Evolutionary conservation across 2,888 invertebrate species (phyloP).

Genomic region (Oscheius sp.): DNA sequence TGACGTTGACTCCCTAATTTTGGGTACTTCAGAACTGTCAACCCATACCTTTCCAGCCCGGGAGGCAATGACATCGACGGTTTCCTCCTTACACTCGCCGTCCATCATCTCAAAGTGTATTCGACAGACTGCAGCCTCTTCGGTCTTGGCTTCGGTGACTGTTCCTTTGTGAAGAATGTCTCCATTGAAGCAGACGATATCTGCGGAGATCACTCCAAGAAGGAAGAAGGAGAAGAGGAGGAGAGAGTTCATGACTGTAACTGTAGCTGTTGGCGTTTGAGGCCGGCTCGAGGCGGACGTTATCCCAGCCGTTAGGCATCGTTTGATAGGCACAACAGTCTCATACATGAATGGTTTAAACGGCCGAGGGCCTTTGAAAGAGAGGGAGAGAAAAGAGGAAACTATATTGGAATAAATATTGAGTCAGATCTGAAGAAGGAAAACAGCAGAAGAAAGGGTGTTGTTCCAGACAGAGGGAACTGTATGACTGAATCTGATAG

Average conservation of each 20-base stretch:
- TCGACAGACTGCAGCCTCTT: conserved; percentile 6
- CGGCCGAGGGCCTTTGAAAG: not conserved
- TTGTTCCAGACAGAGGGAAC: too few relatives aligned
- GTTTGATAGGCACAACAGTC: not conserved
- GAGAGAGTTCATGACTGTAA: not conserved
- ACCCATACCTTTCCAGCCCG: not conserved
- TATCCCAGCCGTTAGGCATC: conserved; percentile 18
- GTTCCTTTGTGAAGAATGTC: conserved; percentile 23
- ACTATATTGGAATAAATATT: not conserved
- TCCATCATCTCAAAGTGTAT: conserved; percentile 22
- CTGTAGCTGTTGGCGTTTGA: not conserved
- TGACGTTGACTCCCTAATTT: not conserved
- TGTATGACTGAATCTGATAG: too few relatives aligned
- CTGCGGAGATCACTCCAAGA: not conserved
- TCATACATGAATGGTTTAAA: not conserved
- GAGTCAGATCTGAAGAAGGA: not conserved
- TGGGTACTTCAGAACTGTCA: not conserved
- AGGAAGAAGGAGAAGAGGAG: not conserved
- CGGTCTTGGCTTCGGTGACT: not conserved
- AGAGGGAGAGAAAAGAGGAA: not conserved
- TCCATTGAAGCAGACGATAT: conserved; percentile 24
- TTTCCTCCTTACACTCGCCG: not conserved
- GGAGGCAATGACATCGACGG: conserved; percentile 6
- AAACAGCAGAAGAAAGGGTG: not conserved
- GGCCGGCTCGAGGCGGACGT: conserved; percentile 7